A percentile compares a stretch with the other conserved stretches of the same genome.
Conservation (phyloP, 2,888 invertebrate species). For the Xylota sylvarum region DNA sequence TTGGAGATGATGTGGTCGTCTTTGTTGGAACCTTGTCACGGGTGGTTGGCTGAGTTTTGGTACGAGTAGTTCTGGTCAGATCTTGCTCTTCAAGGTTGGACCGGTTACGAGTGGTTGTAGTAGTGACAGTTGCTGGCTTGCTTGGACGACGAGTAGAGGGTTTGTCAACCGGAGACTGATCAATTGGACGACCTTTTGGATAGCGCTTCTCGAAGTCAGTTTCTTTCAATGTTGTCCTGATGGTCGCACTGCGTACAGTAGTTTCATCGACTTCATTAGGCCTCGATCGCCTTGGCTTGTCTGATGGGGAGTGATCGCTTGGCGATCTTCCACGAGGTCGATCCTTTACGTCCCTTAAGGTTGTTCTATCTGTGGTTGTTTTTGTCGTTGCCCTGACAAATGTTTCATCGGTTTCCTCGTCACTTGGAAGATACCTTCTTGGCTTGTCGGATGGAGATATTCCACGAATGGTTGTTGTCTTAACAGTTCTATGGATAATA, state of each 20-base stretch:
- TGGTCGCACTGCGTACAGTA: conserved; percentile 24
- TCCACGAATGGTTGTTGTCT: conserved; percentile 13
- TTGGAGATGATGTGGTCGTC: conserved; percentile 15
- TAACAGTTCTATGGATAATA: conserved; percentile 13
- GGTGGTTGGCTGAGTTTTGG: conserved; percentile 33
- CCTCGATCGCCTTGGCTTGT: conserved; percentile 17
- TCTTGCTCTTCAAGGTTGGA: conserved; percentile 56
- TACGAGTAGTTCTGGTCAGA: conserved; percentile 31
- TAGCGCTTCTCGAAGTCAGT: conserved; percentile 66
- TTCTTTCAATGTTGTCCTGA: conserved; percentile 21
- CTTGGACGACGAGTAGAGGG: conserved; percentile 51
- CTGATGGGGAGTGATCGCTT: conserved; percentile 21
- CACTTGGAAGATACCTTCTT: neutral
- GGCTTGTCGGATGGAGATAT: conserved; percentile 40
- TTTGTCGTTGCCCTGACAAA: neutral
- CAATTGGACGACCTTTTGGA: conserved; percentile 47
- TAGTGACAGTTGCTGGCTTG: conserved; percentile 29
- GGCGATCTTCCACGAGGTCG: too few species aligned
- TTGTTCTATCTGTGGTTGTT: conserved; percentile 3
- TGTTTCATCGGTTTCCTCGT: conserved; percentile 23
- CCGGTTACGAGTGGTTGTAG: conserved; percentile 48
- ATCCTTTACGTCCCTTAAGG: conserved; percentile 25
- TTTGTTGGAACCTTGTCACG: conserved; percentile 64
- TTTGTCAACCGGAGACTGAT: conserved; percentile 52
- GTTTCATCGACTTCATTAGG: conserved; percentile 40